Evolutionary conservation across 1,140 invertebrate genomes (phyloP), one percentile per base, ranked within the genome.

Genomic region (Medauroidea extradentata): DNA sequence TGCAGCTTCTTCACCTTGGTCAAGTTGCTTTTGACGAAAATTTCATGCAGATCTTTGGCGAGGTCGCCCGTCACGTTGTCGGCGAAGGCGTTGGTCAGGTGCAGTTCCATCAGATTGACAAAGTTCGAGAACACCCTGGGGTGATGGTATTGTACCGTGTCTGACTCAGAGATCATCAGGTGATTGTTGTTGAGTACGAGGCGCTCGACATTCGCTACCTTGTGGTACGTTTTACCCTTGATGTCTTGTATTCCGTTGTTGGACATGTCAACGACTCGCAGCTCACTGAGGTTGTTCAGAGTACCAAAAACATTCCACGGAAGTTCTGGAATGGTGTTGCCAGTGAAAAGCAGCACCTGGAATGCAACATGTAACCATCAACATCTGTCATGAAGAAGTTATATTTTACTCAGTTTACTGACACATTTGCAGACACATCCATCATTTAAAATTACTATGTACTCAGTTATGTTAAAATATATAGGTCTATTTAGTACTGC

Each of bases 41-140:
- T 88, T 63, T 87, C 82, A 63, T 86, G 84, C 24, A 91, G 74
- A 65, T 85, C 82, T 53, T 81, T 75, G 39, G 85, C 83, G 43
- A 87, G 69, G 52, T 81, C 78, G 21, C 78, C 79, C 24, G 82
- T 81, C 3, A 79, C 79, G 39, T 84, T 83, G 66, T 88, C 84
- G 53, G 84, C 83, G 69, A 92, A 92, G 2, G 89, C 87, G 66
- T 89, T 82, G 2, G 86, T 89, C 38, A 91, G 73, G 71, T 91
- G 87, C 1, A 91, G 73, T 63, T 88, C 86, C 53, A 82, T 68
- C 2, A 92, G 72, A 53, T 87, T 87, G 1, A 82, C 73, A 71
- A 92, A 90, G 72, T 90, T 91, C 2, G 87, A 89, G 67, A 92
- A 89, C 3, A 92, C 77, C 52, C 89, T 75, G 0, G 87, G 87